Conservation (phyloP, 2,888 invertebrate genomes). For the Phyllotreta cruciferae region DNA sequence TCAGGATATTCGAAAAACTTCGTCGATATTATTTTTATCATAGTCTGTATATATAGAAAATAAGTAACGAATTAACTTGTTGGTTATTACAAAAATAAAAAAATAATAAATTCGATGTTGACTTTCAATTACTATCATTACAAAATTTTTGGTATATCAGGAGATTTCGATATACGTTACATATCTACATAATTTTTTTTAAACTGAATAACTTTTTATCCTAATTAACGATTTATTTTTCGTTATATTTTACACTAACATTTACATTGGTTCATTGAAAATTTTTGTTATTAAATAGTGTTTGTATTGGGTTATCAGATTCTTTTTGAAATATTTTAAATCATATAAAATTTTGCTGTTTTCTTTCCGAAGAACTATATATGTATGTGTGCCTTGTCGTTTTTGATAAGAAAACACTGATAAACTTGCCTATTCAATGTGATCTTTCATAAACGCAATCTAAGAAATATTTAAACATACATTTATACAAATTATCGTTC, state of each 20-base stretch:
- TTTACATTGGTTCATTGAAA: too few relatives aligned
- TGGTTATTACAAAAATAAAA: conserved; percentile 11
- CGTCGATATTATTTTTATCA: conserved; percentile 24
- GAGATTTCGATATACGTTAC: conserved; percentile 8
- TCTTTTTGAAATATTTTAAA: conserved; percentile 1
- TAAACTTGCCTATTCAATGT: conserved; percentile 51
- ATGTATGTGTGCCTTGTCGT: conserved; percentile 42
- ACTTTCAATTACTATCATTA: conserved; percentile 9
- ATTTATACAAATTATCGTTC: conserved; percentile 44
- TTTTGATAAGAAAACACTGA: conserved; percentile 46
- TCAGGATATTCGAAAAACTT: conserved; percentile 25
- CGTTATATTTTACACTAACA: too few relatives aligned
- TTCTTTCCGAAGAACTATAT: conserved; percentile 27
- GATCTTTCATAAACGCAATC: conserved; percentile 50
- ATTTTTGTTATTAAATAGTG: too few relatives aligned
- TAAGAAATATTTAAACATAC: conserved; percentile 47
- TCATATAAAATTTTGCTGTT: conserved; percentile 22
- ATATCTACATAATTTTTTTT: background rate
- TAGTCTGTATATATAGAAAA: conserved; percentile 17
- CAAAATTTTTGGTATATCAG: conserved; percentile 11
- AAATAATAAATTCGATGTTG: background rate
- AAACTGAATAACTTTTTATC: background rate
- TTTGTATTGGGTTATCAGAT: too few relatives aligned
- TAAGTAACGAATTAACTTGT: conserved; percentile 10
- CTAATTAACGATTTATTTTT: background rate